These are phyloP conservation scores for Caenorhabditis sulstoni DNA, from an alignment of 2,888 invertebrate species.

Conservation along the genomic window DNA sequence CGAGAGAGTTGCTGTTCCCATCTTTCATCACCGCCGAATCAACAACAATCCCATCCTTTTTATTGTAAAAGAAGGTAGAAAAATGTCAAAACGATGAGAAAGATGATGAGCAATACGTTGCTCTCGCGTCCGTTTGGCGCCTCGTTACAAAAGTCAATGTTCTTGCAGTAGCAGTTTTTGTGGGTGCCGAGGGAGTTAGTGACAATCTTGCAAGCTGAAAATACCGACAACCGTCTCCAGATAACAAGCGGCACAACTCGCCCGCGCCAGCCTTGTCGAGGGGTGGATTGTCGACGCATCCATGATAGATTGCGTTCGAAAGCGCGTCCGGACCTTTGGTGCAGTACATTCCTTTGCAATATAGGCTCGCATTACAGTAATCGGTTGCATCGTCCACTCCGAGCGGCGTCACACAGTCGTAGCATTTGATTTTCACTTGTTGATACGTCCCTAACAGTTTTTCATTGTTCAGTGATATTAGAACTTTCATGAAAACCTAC, in stretches of 20 bases:
- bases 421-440: conserved; percentile 61
- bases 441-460: conserved; percentile 10
- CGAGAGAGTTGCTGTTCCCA: not conserved
- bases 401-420: conserved; percentile 50
- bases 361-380: conserved; percentile 45
- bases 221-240: not conserved
- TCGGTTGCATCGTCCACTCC: conserved; percentile 23
- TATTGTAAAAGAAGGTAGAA: conserved; percentile 34
- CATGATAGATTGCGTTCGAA: conserved; percentile 57
- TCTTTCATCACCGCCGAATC: not conserved
- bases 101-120: conserved; percentile 5
- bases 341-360: conserved; percentile 60
- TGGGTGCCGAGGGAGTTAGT: conserved; percentile 29
- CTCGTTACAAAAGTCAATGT: conserved; percentile 67
- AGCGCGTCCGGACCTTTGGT: conserved; percentile 63
- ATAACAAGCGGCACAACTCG: not conserved
- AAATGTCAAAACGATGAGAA: conserved; percentile 29
- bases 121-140: conserved; percentile 3
- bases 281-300: conserved; percentile 56
- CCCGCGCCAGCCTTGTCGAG: conserved; percentile 43
- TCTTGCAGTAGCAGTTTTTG: conserved; percentile 67
- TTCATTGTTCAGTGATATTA: not conserved
- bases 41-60: conserved; percentile 28
- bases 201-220: conserved; percentile 57
- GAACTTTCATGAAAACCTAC: not conserved